Evolutionary conservation across 2,113 vertebrate genomes (phyloP), one percentile per base, ranked within the genome.

Genomic region (Opisthocomus hoazin): DNA sequence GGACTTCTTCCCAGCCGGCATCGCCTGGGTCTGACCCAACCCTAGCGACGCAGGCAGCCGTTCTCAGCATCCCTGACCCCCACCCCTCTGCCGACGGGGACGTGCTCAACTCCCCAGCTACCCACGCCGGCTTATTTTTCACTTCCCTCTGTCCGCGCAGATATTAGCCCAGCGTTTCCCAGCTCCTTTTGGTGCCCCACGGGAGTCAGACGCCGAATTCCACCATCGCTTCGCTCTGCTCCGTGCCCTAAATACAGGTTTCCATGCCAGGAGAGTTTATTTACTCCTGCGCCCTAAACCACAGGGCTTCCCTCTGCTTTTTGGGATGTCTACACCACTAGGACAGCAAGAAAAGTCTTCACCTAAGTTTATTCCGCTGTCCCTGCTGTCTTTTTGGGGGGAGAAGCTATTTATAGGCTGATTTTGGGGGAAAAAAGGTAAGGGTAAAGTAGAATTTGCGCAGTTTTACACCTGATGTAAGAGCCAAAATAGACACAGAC

Each of bases 261-360:
- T n/a, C n/a, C n/a, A n/a, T n/a, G n/a, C n/a, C n/a, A n/a, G n/a
- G n/a, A n/a, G n/a, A n/a, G n/a, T n/a, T n/a, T n/a, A n/a, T n/a
- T n/a, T n/a, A n/a, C n/a, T n/a, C n/a, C n/a, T n/a, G n/a, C n/a
- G n/a, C n/a, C n/a, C n/a, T n/a, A n/a, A n/a, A n/a, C n/a, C n/a
- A n/a, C n/a, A n/a, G n/a, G 12, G 27, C 12, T 10, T 17, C 30
- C 24, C 37, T 37, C 14, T 24, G n/a, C 23, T 48, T 80, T 69
- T 8, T 0, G 1, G 20, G n/a, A 27, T 3, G 1, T 16, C 39
- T 15, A 17, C 1, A 3, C 36, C 7, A 24, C 29, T 36, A 6
- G 10, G 29, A 82, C 17, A 27, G 29, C n/a, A 27, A 30, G 45
- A 15, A 45, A 16, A 39, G 7, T 18, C 23, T 26, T 27, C 10